Conservation (phyloP, 2,113 vertebrate species). For the Hydrochoerus hydrochaeris region DNA sequence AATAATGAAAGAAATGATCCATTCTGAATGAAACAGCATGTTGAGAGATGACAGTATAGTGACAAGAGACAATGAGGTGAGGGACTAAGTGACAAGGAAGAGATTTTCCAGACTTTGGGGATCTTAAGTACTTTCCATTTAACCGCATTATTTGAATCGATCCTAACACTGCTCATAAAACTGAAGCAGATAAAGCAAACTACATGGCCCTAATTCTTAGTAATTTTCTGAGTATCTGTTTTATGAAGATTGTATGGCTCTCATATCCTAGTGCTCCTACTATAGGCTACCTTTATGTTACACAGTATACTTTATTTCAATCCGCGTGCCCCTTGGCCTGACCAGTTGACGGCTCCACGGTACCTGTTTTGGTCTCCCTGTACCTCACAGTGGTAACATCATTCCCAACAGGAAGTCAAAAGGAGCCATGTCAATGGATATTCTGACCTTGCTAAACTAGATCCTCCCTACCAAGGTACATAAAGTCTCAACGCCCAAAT, state of each 20-base stretch:
- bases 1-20: not conserved
- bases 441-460: not conserved
- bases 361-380: accelerated
- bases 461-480: not conserved
- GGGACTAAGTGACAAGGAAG: not conserved
- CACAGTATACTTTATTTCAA: not conserved
- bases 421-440: not conserved
- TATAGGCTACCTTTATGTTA: not conserved
- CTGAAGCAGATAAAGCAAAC: not conserved
- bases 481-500: not conserved
- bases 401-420: not conserved
- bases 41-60: not conserved
- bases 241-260: not conserved
- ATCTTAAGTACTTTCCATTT: not conserved
- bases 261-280: not conserved
- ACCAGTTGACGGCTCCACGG: not conserved
- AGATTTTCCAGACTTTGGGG: not conserved
- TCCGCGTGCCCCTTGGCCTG: not conserved
- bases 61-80: not conserved
- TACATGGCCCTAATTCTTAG: not conserved
- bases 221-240: not conserved
- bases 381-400: too few relatives aligned
- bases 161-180: not conserved
- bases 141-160: not conserved
- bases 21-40: not conserved